A percentile compares a stretch with the other conserved stretches of the same genome.
phyloP scores from a whole-genome alignment of 2,888 invertebrate genomes.

The Nephrotoma appendiculata region DNA sequence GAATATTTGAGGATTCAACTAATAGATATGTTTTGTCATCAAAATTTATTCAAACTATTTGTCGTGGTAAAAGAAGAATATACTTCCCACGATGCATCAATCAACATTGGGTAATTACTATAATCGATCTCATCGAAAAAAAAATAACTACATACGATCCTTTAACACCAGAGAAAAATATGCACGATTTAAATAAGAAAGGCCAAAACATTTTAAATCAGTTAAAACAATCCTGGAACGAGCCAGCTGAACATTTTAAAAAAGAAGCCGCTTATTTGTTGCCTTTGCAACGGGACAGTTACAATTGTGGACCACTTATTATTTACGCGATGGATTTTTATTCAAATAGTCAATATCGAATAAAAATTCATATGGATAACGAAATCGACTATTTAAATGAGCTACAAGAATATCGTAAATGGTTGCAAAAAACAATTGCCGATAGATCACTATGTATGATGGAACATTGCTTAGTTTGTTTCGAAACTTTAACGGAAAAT shows the following conservation, averaged over 20 bases:
- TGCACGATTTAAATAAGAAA: not conserved
- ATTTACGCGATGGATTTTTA: not conserved
- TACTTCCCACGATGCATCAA: not conserved
- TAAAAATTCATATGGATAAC: not conserved
- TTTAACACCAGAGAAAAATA: not conserved
- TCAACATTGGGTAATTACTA: too few species aligned
- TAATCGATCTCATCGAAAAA: not conserved
- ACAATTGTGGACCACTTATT: not conserved
- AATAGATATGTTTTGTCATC: too few species aligned
- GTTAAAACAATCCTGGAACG: not conserved
- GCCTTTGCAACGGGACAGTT: not conserved
- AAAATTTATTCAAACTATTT: too few species aligned
- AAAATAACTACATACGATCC: not conserved
- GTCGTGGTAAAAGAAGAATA: too few species aligned
- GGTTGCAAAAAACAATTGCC: not conserved
- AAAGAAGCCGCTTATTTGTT: not conserved
- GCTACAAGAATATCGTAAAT: not conserved
- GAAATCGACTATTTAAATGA: not conserved
- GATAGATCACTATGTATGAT: not conserved
- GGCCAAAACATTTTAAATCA: not conserved
- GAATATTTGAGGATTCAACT: too few species aligned
- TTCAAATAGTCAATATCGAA: not conserved
- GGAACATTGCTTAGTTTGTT: not conserved
- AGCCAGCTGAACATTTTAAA: not conserved
- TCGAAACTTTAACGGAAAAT: not conserved